Evolutionary conservation across 1,140 invertebrate genomes (phyloP), one percentile per base, ranked within the genome.

Genomic region (Drusus annulatus): DNA sequence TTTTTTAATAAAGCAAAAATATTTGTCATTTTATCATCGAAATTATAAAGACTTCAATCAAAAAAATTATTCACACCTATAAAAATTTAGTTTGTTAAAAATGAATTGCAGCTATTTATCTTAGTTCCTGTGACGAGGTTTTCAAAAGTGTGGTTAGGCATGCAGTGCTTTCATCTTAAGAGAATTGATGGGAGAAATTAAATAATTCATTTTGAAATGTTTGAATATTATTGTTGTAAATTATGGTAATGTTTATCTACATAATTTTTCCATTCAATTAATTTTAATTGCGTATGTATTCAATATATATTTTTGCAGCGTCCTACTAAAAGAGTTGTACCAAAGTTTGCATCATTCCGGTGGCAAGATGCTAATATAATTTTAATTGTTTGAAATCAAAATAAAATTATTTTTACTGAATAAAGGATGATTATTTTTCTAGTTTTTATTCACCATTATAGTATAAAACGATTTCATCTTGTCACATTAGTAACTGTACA

Each of bases 31-130:
- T 45, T 69, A 69, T 74, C 21, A 50, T 58, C 19, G 52, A 19
- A 56, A 52, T 17, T 75, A 45, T 75, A 54, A 56, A 56, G 45
- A 75, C 52, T 56, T 75, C 17, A 54, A 58, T 58, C 45, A 60
- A 60, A 60, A 21, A 17, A 21, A 13, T 45, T 45, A 13, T 45
- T 45, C 0, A 13, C 36, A 45, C 36, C 36, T 45, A 60, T 23
- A 15, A 21, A 21, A 60, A 8, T 17, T 8, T 23, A 21, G 17
- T 60, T 28, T 28, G 25, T 28, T 60, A 17, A 17, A 60, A 23
- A 19, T 60, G 15, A 60, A 60, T 60, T 21, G 19, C 56, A 23
- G 56, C 56, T 60, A 23, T 60, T 23, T 21, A 6, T 23, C 5
- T 23, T 60, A n/a, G n/a, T n/a, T n/a, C n/a, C 56, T 17, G 17